Evolutionary conservation across 1,140 invertebrate species (phyloP).

Genomic region (Bilobella aurantiaca): DNA sequence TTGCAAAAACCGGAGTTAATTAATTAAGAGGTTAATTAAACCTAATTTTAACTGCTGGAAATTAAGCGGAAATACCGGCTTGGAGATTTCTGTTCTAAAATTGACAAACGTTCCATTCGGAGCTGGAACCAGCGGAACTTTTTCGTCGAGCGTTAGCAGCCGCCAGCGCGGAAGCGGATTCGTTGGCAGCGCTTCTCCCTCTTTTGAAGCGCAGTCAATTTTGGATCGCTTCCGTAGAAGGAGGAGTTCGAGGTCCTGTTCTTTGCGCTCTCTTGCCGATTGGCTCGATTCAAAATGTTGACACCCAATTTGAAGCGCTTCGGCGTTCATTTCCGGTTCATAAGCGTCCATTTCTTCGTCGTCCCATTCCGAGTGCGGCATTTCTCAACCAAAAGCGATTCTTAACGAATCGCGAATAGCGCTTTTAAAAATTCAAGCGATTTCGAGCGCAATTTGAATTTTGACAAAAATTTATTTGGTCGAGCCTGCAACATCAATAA

Average conservation of each 20-base stretch:
- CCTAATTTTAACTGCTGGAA: neutral
- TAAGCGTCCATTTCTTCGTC: too few species aligned
- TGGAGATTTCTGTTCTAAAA: neutral
- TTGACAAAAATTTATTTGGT: too few species aligned
- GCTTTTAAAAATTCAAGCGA: too few species aligned
- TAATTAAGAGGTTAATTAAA: neutral
- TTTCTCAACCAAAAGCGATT: too few species aligned
- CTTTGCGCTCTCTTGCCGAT: too few species aligned
- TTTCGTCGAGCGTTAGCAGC: slow-evolving; percentile 11
- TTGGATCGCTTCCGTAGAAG: slow-evolving; percentile 11
- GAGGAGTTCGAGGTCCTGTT: slow-evolving; percentile 13
- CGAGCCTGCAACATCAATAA: too few species aligned
- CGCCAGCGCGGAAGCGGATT: slow-evolving; percentile 22
- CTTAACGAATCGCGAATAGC: too few species aligned
- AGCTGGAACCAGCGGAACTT: slow-evolving; percentile 20
- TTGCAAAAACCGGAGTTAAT: neutral
- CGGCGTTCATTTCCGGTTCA: too few species aligned
- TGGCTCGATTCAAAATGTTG: too few species aligned
- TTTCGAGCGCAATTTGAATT: too few species aligned
- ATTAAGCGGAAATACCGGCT: slow-evolving; percentile 5
- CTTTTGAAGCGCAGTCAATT: slow-evolving; percentile 5
- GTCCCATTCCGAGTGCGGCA: too few species aligned
- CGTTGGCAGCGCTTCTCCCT: slow-evolving; percentile 11
- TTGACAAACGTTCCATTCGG: slow-evolving; percentile 10
- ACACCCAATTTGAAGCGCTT: too few species aligned